Base-by-base conservation (phyloP, 1,140 invertebrate genomes). In the Sarcophaga bullata region DNA sequence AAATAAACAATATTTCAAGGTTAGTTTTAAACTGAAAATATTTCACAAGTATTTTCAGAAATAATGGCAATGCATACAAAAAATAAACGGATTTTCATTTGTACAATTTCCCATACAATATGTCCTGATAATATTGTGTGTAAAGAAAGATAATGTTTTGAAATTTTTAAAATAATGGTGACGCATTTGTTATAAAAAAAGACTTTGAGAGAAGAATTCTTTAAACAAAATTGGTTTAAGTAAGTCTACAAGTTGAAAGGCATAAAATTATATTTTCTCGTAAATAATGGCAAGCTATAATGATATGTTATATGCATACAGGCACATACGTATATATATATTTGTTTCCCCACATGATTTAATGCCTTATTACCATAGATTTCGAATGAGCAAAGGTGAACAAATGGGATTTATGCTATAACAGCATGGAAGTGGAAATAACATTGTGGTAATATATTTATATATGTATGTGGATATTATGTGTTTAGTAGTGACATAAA, bases 401-500 rank as follows among this genome's bases (percentile, higher is more conserved):
- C 17, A 19, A 68, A 68, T 6, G 62, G 62, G n/a, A 68, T 68
- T 68, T 68, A 68, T 19, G 62, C 62, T 25, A 19, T 19, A 19
- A n/a, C 17, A 37, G 25, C n/a, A n/a, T n/a, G 25, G 4, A 1
- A 37, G 4, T 58, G 11, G 62, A 68, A 68, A 68, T 68, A 19
- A 68, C n/a, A 68, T 6, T 68, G 17, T 68, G n/a, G 62, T 25
- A 68, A 68, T 25, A 68, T 68, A n/a, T n/a, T n/a, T n/a, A n/a
- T n/a, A n/a, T n/a, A n/a, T n/a, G n/a, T n/a, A n/a, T n/a, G n/a
- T n/a, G n/a, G n/a, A n/a, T n/a, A n/a, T 68, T 17, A 68, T 68
- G 49, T 11, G 6, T 50, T 50, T 8, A 6, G 11, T 50, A 8
- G 62, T 68, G 19, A 68, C 49, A 68, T 2, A 62, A 15, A 19